Evolutionary conservation across 1,140 invertebrate genomes (phyloP).

Genomic region (Drosophila fuyamai): DNA sequence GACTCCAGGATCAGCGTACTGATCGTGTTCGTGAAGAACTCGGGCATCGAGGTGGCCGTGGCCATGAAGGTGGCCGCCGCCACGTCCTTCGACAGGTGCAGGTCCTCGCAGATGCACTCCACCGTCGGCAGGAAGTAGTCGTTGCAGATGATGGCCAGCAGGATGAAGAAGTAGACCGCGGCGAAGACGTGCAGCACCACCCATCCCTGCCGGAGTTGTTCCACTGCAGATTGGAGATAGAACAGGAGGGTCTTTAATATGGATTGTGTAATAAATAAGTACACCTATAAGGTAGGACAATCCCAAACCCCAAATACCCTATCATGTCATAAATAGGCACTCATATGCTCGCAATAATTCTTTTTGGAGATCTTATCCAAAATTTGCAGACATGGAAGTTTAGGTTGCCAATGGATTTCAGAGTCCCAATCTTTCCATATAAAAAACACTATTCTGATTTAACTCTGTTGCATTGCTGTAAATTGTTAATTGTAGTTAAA

Average conservation of each 20-base stretch:
- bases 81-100: constrained; percentile 91
- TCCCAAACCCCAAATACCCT: too few species aligned
- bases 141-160: constrained; percentile 93
- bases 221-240: constrained; percentile 69
- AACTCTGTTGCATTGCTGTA: too few species aligned
- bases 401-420: too few species aligned
- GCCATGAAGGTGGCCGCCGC: constrained; percentile 97
- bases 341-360: too few species aligned
- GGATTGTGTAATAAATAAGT: too few species aligned
- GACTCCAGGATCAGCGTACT: constrained; percentile 92
- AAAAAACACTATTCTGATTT: too few species aligned
- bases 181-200: constrained; percentile 90
- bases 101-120: constrained; percentile 91
- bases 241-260: neutral
- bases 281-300: too few species aligned
- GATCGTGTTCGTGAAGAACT: constrained; percentile 95
- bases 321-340: too few species aligned
- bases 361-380: too few species aligned
- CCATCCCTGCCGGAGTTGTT: constrained; percentile 88
- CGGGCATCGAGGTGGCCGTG: constrained; percentile 94
- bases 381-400: too few species aligned
- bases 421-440: too few species aligned
- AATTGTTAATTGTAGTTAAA: too few species aligned
- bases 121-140: constrained; percentile 94
- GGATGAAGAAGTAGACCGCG: constrained; percentile 91